phyloP scores from a whole-genome alignment of 2,797 vertebrate species.

The Mormyrops boulengeri region DNA sequence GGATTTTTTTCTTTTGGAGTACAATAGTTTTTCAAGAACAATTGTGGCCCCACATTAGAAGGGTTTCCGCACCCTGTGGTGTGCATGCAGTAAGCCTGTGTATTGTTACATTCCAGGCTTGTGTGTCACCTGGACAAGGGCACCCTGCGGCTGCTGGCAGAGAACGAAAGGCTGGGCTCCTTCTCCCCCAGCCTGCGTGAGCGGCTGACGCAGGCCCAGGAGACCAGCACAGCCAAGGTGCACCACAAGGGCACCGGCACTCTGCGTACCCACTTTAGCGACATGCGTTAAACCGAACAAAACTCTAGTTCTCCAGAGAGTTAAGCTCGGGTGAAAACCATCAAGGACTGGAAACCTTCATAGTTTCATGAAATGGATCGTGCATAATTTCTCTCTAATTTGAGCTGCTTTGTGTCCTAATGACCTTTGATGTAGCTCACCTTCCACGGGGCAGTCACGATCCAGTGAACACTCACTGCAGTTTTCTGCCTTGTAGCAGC shows the following conservation, averaged over 20 bases:
- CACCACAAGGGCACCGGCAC: background rate
- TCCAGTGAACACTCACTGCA: background rate
- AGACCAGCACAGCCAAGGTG: constrained; percentile 82
- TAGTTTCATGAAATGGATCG: background rate
- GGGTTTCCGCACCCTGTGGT: background rate
- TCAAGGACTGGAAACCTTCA: background rate
- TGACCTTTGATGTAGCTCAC: background rate
- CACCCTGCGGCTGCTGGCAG: constrained; percentile 82
- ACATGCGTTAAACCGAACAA: background rate
- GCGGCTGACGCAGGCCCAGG: constrained; percentile 72
- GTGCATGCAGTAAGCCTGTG: background rate
- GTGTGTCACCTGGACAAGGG: constrained; percentile 83
- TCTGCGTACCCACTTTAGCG: background rate
- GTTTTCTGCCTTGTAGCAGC: background rate
- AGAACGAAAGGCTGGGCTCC: constrained; percentile 83
- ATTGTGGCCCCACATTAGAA: background rate
- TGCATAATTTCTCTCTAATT: background rate
- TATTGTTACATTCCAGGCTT: constrained; percentile 55
- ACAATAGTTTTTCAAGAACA: background rate
- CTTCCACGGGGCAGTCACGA: background rate
- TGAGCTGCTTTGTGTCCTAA: background rate
- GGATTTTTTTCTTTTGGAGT: background rate
- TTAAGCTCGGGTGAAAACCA: background rate
- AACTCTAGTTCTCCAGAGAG: background rate
- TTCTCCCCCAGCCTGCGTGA: constrained; percentile 80